Evolutionary conservation across 64 coral and sea anemone species (phyloP).

Genomic region (Actinia equina): DNA sequence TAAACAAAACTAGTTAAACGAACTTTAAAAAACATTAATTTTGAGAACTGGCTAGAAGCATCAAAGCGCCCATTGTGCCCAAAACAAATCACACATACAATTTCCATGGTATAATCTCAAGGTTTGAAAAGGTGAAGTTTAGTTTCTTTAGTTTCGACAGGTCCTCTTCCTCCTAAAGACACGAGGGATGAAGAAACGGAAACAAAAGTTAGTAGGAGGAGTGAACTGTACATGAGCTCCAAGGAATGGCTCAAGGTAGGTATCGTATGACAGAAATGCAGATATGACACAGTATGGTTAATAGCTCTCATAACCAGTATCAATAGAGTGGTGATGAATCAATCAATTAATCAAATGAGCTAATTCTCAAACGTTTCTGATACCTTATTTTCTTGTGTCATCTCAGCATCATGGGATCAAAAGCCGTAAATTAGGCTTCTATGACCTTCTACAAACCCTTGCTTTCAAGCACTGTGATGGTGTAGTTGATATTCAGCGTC

Average conservation of each 20-base stretch:
- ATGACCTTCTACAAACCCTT: constrained; percentile 81
- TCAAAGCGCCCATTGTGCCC: too few relatives aligned
- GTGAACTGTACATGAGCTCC: constrained; percentile 95
- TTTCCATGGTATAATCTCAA: background rate
- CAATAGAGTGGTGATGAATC: too few relatives aligned
- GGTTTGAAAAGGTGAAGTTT: background rate
- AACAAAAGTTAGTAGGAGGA: constrained; percentile 47
- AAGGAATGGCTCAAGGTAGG: constrained; percentile 88
- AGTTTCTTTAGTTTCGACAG: constrained; percentile 38
- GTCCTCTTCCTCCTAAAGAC: background rate
- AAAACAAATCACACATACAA: background rate
- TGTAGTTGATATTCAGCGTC: constrained; percentile 86
- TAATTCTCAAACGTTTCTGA: background rate
- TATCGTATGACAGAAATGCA: too few relatives aligned
- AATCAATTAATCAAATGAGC: too few relatives aligned
- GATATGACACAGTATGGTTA: too few relatives aligned
- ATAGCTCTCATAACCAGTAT: too few relatives aligned
- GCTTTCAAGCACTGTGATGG: constrained; percentile 99
- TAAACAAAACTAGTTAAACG: too few relatives aligned
- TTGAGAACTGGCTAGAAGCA: background rate
- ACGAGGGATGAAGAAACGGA: background rate
- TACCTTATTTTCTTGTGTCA: background rate
- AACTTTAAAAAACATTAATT: too few relatives aligned
- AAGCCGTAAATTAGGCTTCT: constrained; percentile 71
- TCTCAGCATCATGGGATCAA: constrained; percentile 83